A percentile compares a stretch with the other conserved stretches of the same genome.
These are phyloP conservation scores for Drosophila kepulauana DNA, from an alignment of 1,140 invertebrate species.

Conservation along the genomic window DNA sequence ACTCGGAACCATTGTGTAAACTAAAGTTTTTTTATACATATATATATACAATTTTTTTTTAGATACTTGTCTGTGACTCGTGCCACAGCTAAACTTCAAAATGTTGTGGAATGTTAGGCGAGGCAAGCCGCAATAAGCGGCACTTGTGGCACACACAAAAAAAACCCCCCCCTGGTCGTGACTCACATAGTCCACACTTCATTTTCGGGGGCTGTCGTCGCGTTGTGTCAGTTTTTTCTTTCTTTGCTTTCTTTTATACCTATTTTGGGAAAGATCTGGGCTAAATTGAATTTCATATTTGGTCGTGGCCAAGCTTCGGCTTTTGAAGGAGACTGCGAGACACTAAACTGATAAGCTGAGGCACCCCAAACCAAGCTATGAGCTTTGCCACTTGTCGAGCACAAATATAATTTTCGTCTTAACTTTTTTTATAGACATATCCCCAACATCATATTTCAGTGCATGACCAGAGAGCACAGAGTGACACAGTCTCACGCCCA, in stretches of 20 bases:
- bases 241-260: not conserved
- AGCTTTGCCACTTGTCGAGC: conserved; percentile 57
- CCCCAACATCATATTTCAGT: conserved; percentile 64
- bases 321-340: conserved; percentile 10
- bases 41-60: conserved; percentile 37
- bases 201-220: conserved; percentile 28
- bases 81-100: conserved; percentile 40
- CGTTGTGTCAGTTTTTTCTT: conserved; percentile 30
- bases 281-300: conserved; percentile 74
- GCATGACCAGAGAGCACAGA: conserved; percentile 32
- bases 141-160: conserved; percentile 60
- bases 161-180: conserved; percentile 26
- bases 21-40: conserved; percentile 59
- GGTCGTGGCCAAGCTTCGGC: conserved; percentile 38
- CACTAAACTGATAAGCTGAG: conserved; percentile 50
- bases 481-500: not conserved
- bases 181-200: conserved; percentile 16
- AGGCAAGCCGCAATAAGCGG: conserved; percentile 61
- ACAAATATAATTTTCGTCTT: conserved; percentile 57
- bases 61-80: conserved; percentile 10
- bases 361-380: conserved; percentile 42
- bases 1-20: conserved; percentile 60
- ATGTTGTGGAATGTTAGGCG: conserved; percentile 44
- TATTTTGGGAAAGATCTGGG: conserved; percentile 30
- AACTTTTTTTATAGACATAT: conserved; percentile 48